Base-by-base conservation (phyloP, 2,888 invertebrate genomes). In the Emmelina monodactyla region DNA sequence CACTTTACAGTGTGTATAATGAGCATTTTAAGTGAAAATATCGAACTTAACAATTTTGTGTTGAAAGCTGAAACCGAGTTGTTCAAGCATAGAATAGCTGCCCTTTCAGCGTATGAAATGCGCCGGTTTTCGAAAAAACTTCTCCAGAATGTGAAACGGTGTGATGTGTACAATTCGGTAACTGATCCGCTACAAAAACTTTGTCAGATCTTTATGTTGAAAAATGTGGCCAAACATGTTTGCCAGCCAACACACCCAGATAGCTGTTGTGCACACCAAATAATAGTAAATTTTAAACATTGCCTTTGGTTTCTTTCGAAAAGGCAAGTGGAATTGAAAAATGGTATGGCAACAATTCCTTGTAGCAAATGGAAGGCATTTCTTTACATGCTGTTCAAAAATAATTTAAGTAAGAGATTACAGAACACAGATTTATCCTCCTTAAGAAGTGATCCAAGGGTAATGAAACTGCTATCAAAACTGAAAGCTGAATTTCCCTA, bases 281-380 rank as follows among this genome's bases (percentile, higher is more conserved):
- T 83, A 37, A 44, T 60, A 53, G 64, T 87, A 30, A 72, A 81
- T 42, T 88, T 86, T 49, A 72, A 68, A 39, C 58, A 81, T 42
- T 83, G 86, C 42, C 63, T 83, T 12, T 55, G 69, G 22, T 64
- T 87, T 41, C 59, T 88, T 33, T 67, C 75, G 14, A 64, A 56
- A 38, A 70, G 85, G 44, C 61, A 80, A 50, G 80, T 86, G 10
- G 66, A 75, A 40, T 42, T 88, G 19, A 53, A 44, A 16, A 57
- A 66, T 45, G 88, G 88, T 1, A 50, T 66, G 32, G 84, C 82
- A 4, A 45, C 47, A 5, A 58, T 87, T 41, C 73, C 83, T 3
- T 85, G 85, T 56, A 71, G 75, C 2, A 68, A 71, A 53, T 86
- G 85, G 85, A 83, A 73, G 73, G 50, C 50, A 64, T 41, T 62